Evolutionary conservation across 2,113 vertebrate genomes (phyloP), one percentile per base, ranked within the genome.

Genomic region (Gopherus evgoodei): DNA sequence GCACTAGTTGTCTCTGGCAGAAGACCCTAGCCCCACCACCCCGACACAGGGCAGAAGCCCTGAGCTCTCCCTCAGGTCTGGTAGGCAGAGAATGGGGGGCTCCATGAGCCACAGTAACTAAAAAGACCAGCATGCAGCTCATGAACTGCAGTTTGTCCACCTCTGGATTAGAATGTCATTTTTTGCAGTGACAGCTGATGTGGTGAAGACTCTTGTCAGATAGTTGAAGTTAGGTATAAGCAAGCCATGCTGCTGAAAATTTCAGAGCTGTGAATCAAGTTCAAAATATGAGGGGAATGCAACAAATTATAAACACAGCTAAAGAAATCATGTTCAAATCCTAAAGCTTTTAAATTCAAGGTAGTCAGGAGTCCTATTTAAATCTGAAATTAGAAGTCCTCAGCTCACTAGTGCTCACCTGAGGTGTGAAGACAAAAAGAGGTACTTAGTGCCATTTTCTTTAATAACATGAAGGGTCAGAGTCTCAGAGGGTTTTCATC

Each of bases 331-430:
- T 7, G 3, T 54, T 14, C 56, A 5, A 44, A 83, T 47, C 54
- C 69, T 65, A 81, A 87, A 90, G 11, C 17, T 86, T 90, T 83
- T 83, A 79, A 42, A 91, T 54, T 81, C 17, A 29, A 85, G 75
- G 54, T 85, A 81, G 54, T 52, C 14, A n/a, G 11, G 6, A 82
- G 85, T 16, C 17, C 22, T 56, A 44, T 35, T n/a, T 38, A 42
- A 78, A 65, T 84, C 85, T 79, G 52, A 85, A 81, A 85, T 81
- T 83, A 72, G 90, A 95, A 81, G 31, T 11, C 11, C 1, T 25
- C 12, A 25, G 24, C 12, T 14, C 7, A 84, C 10, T n/a, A 82
- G 19, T 84, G 9, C 12, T 94, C 35, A 27, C 11, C 53, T 25
- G 25, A 56, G 21, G 24, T 22, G 24, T 25, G 56, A 25, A 59